A percentile compares a stretch with the other conserved stretches of the same genome.
These are phyloP conservation scores for Dascyllus trimaculatus DNA, from an alignment of 2,113 vertebrate genomes.

Conservation along the genomic window DNA sequence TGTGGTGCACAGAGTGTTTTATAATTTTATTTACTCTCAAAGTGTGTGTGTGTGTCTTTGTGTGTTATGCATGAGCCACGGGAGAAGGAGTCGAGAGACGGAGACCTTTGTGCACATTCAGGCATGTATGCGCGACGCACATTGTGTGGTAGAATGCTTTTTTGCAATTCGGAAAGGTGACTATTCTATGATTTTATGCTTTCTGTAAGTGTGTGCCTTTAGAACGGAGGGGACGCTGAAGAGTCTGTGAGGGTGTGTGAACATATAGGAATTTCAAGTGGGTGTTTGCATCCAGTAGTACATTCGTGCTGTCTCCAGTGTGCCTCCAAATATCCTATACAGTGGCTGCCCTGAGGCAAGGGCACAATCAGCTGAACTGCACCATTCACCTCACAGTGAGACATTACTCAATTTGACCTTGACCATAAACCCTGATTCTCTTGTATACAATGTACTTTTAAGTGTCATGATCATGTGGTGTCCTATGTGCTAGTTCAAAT, in stretches of 20 bases:
- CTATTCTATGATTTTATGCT: slow-evolving; percentile 53
- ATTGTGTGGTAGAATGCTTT: slow-evolving; percentile 37
- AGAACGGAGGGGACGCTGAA: slow-evolving; percentile 10
- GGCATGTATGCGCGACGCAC: slow-evolving; percentile 5
- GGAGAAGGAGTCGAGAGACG: slow-evolving; percentile 14
- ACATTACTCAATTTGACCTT: slow-evolving; percentile 32
- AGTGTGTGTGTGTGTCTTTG: slow-evolving; percentile 12
- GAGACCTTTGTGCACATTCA: slow-evolving; percentile 27
- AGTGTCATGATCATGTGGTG: background rate
- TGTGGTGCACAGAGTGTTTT: slow-evolving; percentile 31
- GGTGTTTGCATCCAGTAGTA: slow-evolving; percentile 25
- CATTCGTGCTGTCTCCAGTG: slow-evolving; percentile 16
- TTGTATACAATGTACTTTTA: background rate
- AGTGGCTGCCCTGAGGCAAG: slow-evolving; percentile 31
- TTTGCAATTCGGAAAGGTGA: slow-evolving; percentile 33
- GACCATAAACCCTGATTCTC: slow-evolving; percentile 24
- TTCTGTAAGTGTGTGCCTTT: slow-evolving; percentile 58
- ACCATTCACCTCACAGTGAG: slow-evolving; percentile 12
- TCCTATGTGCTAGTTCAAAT: background rate
- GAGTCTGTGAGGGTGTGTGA: slow-evolving; percentile 32
- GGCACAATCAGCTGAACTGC: slow-evolving; percentile 20
- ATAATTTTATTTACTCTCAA: slow-evolving; percentile 54
- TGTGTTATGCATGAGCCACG: slow-evolving; percentile 15
- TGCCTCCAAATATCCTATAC: background rate
- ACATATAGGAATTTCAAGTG: slow-evolving; percentile 5